Evolutionary conservation across 2,797 vertebrate species (phyloP), one percentile per base, ranked within the genome.

Genomic region (Sebastes matsubarae): DNA sequence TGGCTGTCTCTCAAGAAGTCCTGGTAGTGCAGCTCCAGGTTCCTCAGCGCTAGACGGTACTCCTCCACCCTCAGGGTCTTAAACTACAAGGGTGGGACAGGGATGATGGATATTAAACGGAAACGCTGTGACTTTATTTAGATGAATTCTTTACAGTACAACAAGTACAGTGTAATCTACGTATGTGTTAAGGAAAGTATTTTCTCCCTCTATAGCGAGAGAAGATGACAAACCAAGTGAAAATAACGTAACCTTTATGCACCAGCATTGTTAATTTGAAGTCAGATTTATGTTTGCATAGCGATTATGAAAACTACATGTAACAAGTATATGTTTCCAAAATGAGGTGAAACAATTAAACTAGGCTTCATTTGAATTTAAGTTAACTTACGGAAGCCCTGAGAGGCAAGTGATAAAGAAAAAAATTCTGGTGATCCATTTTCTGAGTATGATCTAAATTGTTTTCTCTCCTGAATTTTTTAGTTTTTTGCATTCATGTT

Each of bases 1-100:
- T 97, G 97, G 84, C 97, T 98, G 91, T 97, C 96, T 1, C 95
- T 91, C 88, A 99, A 90, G 94, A 99, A 99, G 82, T 96, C 96
- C 94, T 98, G 97, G 93, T 97, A 98, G 92, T 98, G 97, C 8
- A 79, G 87, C 90, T 99, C 98, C 89, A 99, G 94, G 92, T 94
- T 97, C 79, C 94, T 95, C 72, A 99, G 93, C 0, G 95, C 92
- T 87, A 96, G 95, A 0, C 96, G 95, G 92, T 97, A 97, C 76
- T 99, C 98, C 81, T 99, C 98, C 0, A 95, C 95, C 36, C 95
- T 94, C 94, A 98, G 81, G 0, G 96, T 96, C 88, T 97, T 97
- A 80, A 99, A 98, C 98, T 98, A 85, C 6, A 61, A 4, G 2
- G 25, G 64, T 1, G 12, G 6, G 16, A 46, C 0, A 20, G 16